Evolutionary conservation across 2,888 invertebrate genomes (phyloP), one percentile per base, ranked within the genome.

Genomic region (Tolmerus cingulatus): DNA sequence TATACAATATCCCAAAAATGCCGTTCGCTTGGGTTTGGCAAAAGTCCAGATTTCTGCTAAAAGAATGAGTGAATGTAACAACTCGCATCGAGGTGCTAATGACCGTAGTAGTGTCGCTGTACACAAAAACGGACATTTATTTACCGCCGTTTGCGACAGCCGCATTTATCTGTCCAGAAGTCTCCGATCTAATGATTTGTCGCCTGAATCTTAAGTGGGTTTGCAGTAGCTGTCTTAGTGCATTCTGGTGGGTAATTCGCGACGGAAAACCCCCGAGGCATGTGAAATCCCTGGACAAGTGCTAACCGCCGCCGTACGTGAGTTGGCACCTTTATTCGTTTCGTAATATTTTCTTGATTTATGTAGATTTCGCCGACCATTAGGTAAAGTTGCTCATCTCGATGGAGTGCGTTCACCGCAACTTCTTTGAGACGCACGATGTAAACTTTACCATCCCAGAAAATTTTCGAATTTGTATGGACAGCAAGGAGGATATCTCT

Each of bases 341-440:
- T 84, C 84, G 66, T 74, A 84, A 84, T 66, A 84, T 84, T 84
- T 66, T 30, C 19, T 27, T 84, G 84, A 84, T 74, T 84, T 84
- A 84, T 74, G 84, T 40, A 34, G 66, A 74, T 74, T 34, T 57
- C 40, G 34, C 74, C 84, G 34, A 74, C 37, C 84, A 84, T 84
- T 84, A 74, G 84, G 16, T 74, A 84, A 46, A 84, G 74, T 46
- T 81, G 55, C 55, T 81, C 51, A 55, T 55, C 55, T 27, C 30
- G 55, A 51, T 81, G 55, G 16, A 81, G 81, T 81, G 19, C 81
- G 81, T 81, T 46, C 81, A 81, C 55, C 55, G 81, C 46, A 4
- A 16, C 30, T 81, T 55, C 30, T 81, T 77, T 77, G 3, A 19
- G n/a, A 40, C 23, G 9, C 37, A 30, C 30, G 23, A 12, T 40